Percentiles rank a stretch among this genome's conserved stretches.
phyloP scores from a whole-genome alignment of 2,797 vertebrate genomes.

The Cyprinella venusta region DNA sequence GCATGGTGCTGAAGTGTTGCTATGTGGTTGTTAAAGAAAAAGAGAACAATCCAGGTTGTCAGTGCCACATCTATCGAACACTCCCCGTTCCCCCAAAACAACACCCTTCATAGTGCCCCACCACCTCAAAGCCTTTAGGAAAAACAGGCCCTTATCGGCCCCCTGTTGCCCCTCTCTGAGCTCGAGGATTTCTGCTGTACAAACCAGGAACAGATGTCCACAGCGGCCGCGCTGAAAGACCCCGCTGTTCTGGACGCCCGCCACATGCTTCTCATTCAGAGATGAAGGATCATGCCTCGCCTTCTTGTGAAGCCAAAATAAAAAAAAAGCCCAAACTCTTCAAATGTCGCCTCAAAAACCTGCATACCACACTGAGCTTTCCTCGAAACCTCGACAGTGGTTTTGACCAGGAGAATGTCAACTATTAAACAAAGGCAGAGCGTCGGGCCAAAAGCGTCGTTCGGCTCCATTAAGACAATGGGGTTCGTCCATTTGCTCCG shows the following conservation, averaged over 20 bases:
- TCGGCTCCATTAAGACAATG: neutral
- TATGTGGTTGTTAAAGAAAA: slow-evolving; percentile 30
- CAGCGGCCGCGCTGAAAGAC: slow-evolving; percentile 82
- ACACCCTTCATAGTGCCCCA: slow-evolving; percentile 33
- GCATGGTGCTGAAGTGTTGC: neutral
- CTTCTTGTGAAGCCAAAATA: slow-evolving; percentile 82
- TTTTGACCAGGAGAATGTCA: slow-evolving; percentile 4
- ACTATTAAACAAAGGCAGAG: neutral
- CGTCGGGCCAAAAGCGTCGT: neutral
- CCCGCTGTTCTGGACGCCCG: slow-evolving; percentile 86
- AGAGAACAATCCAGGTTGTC: slow-evolving; percentile 61
- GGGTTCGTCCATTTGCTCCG: neutral
- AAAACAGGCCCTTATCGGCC: slow-evolving; percentile 64
- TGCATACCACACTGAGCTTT: slow-evolving; percentile 68
- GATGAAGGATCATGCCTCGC: slow-evolving; percentile 83
- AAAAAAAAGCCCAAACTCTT: slow-evolving; percentile 75
- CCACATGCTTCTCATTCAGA: slow-evolving; percentile 88
- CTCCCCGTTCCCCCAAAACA: slow-evolving; percentile 12
- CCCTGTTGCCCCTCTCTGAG: slow-evolving; percentile 69
- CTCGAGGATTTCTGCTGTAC: slow-evolving; percentile 79
- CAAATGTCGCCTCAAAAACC: slow-evolving; percentile 72
- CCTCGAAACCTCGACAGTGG: slow-evolving; percentile 40
- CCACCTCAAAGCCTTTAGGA: slow-evolving; percentile 51
- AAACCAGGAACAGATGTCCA: slow-evolving; percentile 86
- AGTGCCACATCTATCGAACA: slow-evolving; percentile 52